Base-by-base conservation (phyloP, 2,888 invertebrate genomes). In the Subacronicta megacephala region DNA sequence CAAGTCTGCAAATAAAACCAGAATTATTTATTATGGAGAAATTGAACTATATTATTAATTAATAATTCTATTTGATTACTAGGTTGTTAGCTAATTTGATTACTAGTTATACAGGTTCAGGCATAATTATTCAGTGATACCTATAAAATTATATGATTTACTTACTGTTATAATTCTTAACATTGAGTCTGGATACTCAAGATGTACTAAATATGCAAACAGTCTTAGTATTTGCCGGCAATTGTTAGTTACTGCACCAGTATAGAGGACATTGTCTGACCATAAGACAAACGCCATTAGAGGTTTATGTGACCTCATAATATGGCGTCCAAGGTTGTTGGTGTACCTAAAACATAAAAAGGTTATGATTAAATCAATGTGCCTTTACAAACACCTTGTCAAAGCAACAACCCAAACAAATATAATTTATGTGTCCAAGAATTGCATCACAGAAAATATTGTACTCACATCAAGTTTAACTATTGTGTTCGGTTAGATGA, bases 261-360 rank as follows among this genome's bases (percentile, higher is more conserved):
- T 90, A 52, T 79, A 87, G 0, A 89, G 61, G 0, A 85, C 60
- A 69, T 88, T 88, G 20, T 87, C 76, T 6, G 90, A 84, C 93
- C 93, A 93, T 35, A 93, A 60, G 3, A 92, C 56, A 54, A 69
- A 80, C 1, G 90, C 89, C 82, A 93, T 89, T 1, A 94, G 63
- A 1, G 93, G 93, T 66, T 86, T 90, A 53, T 89, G 84, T 0
- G 88, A 83, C 35, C 88, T 78, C 88, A 90, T 88, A 12, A 92
- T 83, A 52, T 90, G 87, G 26, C 62, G 80, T 0, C 85, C 82
- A 33, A 85, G 77, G 60, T 89, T 86, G 37, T 77, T 85, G n/a
- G 83, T 86, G 55, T 90, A 83, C 47, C 92, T 93, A 82, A 13
- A 88, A 87, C 51, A 52, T 36, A 3, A 38, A 37, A 17, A 16